A percentile compares a stretch with the other conserved stretches of the same genome.
Evolutionary conservation across 2,797 vertebrate species (phyloP).

Genomic region (Acridotheres tristis): DNA sequence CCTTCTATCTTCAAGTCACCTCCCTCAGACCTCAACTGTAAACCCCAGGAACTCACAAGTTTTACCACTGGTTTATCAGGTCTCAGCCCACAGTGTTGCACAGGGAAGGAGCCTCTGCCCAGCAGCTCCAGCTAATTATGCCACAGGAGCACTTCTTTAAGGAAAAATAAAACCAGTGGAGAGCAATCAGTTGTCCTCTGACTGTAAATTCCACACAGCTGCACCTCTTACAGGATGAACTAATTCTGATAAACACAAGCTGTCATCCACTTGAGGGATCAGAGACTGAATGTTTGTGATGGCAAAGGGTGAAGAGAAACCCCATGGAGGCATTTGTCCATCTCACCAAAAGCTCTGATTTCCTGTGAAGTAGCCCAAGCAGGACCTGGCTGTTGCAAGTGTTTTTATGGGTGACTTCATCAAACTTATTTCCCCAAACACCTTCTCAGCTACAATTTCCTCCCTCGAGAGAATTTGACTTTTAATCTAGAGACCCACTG

Average conservation of each 20-base stretch:
- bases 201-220: neutral
- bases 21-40: neutral
- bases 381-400: neutral
- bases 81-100: neutral
- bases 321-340: fast-evolving
- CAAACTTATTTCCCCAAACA: neutral
- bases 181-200: neutral
- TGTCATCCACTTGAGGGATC: neutral
- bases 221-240: neutral
- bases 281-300: neutral
- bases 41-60: neutral
- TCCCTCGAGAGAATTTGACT: neutral
- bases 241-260: neutral
- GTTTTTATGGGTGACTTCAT: neutral
- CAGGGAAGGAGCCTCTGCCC: neutral
- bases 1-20: neutral
- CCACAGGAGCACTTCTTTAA: neutral
- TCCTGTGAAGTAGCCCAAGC: neutral
- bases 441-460: neutral
- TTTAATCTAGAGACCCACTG: neutral
- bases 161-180: neutral
- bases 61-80: neutral
- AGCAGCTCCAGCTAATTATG: neutral
- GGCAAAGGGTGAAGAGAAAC: neutral
- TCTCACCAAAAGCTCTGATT: neutral